Conservation (phyloP, 2,888 invertebrate species). For the Epirrita christyi region DNA sequence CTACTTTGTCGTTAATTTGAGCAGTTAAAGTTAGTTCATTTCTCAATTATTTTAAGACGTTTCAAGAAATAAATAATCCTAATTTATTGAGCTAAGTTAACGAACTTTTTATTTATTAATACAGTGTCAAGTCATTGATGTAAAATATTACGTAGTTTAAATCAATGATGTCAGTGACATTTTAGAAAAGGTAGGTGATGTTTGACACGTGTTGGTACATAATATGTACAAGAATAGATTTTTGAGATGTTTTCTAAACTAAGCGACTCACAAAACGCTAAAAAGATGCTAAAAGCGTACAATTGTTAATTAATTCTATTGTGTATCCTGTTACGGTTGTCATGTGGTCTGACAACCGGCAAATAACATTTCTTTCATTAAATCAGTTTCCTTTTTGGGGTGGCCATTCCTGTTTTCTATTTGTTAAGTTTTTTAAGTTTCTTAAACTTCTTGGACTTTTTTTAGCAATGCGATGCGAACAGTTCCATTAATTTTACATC, state of each 20-base stretch:
- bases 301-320: slow-evolving; percentile 33
- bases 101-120: too few species aligned
- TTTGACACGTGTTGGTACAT: too few species aligned
- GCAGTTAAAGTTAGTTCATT: slow-evolving; percentile 1
- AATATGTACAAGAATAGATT: too few species aligned
- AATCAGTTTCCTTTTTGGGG: neutral
- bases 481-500: slow-evolving; percentile 2
- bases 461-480: neutral
- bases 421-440: neutral
- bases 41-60: neutral
- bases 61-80: slow-evolving; percentile 1
- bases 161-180: neutral
- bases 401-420: neutral
- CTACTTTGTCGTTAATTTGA: neutral
- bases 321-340: slow-evolving; percentile 23
- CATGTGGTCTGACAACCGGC: slow-evolving; percentile 16
- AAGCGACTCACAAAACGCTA: neutral
- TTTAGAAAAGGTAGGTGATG: neutral
- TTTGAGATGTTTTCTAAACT: slow-evolving; percentile 10
- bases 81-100: slow-evolving; percentile 16
- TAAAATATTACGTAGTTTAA: too few species aligned
- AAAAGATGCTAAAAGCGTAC: slow-evolving; percentile 19
- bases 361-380: slow-evolving; percentile 19
- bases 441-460: neutral
- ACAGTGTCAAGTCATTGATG: too few species aligned